phyloP scores from a whole-genome alignment of 2,113 vertebrate genomes.

The Thalassarche chlororhynchos region DNA sequence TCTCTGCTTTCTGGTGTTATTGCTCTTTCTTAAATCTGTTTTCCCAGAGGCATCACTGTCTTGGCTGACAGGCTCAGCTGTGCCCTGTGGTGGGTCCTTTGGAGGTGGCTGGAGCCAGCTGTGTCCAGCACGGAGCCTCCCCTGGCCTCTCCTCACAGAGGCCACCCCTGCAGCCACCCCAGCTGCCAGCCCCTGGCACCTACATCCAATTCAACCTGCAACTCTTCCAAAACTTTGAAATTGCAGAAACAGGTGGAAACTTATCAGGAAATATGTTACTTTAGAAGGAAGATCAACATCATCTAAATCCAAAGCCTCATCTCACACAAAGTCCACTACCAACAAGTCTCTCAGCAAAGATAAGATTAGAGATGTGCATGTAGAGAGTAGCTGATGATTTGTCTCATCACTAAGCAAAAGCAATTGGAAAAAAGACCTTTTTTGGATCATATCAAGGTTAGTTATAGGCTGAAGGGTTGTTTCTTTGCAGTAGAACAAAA shows the following conservation, averaged over 20 bases:
- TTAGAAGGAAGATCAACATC: neutral
- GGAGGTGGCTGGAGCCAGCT: neutral
- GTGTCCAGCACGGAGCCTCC: neutral
- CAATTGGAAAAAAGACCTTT: neutral
- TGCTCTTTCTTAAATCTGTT: neutral
- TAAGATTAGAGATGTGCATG: neutral
- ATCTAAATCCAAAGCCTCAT: neutral
- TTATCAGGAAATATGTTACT: neutral
- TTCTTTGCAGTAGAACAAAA: neutral
- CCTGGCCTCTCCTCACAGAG: neutral
- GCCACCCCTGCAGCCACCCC: fast-evolving
- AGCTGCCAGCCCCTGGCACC: neutral
- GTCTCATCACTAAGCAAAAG: neutral
- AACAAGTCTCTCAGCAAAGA: neutral
- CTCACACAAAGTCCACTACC: neutral
- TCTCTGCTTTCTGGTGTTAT: neutral
- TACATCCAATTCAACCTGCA: neutral
- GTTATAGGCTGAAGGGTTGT: neutral
- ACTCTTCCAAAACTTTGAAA: neutral
- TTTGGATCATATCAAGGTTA: neutral
- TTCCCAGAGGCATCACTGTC: neutral
- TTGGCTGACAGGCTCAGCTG: neutral
- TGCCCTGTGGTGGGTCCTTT: neutral
- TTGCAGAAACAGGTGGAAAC: neutral
- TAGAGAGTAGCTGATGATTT: neutral